Evolutionary conservation across 1,140 invertebrate species (phyloP).

Genomic region (Subanguina moxae): DNA sequence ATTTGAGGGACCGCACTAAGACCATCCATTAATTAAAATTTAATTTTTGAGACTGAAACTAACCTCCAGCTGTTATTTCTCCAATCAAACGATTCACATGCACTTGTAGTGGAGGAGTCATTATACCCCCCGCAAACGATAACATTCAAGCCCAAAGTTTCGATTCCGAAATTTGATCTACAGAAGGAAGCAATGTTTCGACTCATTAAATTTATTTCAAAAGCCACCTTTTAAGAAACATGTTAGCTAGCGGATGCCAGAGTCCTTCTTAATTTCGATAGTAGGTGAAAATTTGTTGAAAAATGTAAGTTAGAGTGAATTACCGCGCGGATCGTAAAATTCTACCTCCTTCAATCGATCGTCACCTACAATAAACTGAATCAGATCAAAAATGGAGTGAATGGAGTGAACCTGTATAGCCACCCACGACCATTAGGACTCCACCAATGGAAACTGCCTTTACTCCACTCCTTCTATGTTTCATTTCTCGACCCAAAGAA

Average conservation of each 20-base stretch:
- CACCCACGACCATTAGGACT: conserved; percentile 20
- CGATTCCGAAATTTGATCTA: conserved; percentile 32
- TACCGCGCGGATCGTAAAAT: conserved; percentile 31
- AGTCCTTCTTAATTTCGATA: too few relatives aligned
- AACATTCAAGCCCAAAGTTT: neutral
- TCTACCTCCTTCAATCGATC: conserved; percentile 16
- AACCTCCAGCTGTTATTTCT: conserved; percentile 25
- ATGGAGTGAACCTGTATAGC: too few relatives aligned
- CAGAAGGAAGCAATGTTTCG: neutral
- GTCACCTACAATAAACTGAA: too few relatives aligned
- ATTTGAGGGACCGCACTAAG: conserved; percentile 6
- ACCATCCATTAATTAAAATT: too few relatives aligned
- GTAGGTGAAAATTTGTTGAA: too few relatives aligned
- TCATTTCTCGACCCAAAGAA: conserved; percentile 3
- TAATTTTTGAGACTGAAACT: too few relatives aligned
- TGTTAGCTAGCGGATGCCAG: conserved; percentile 18
- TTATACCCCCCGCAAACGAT: conserved; percentile 27
- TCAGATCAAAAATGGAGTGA: too few relatives aligned
- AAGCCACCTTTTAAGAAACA: conserved; percentile 13
- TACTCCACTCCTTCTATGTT: conserved; percentile 20
- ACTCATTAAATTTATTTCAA: neutral
- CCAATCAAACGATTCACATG: conserved; percentile 24
- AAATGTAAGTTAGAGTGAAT: too few relatives aligned
- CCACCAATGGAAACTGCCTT: conserved; percentile 13
- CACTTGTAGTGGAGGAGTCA: conserved; percentile 11